Conservation (phyloP, 2,797 vertebrate genomes). For the Mycteria americana region DNA sequence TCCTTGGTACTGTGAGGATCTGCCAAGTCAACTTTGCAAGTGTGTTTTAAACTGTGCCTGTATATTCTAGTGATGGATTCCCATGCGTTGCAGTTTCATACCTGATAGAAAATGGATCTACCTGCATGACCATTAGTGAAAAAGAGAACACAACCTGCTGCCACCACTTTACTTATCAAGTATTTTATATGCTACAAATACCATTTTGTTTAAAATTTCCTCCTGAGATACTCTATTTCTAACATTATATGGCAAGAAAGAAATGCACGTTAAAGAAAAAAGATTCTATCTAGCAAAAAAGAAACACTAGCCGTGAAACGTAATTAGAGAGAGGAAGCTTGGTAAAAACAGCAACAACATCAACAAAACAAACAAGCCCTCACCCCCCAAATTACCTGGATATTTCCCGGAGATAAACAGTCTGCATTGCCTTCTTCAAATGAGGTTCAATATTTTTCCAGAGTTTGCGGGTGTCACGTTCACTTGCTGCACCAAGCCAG, state of each 20-base stretch:
- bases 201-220: neutral
- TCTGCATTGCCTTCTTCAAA: slow-evolving; percentile 97
- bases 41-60: neutral
- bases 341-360: neutral
- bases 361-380: neutral
- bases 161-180: neutral
- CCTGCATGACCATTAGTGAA: neutral
- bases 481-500: slow-evolving; percentile 79
- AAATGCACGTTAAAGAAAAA: neutral
- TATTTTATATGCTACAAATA: neutral
- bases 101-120: neutral
- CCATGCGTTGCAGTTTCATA: neutral
- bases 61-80: neutral
- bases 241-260: neutral
- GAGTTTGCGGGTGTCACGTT: slow-evolving; percentile 91
- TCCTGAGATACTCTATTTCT: neutral
- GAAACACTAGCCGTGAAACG: neutral
- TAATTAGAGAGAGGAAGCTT: neutral
- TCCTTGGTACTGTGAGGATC: neutral
- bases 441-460: slow-evolving; percentile 98
- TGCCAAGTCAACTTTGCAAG: neutral
- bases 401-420: slow-evolving; percentile 94
- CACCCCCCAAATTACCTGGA: slow-evolving; percentile 82
- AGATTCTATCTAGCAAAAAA: neutral
- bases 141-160: neutral